These are phyloP conservation scores for Microcebus murinus DNA, from an alignment of 2,113 vertebrate genomes.

Conservation along the genomic window DNA sequence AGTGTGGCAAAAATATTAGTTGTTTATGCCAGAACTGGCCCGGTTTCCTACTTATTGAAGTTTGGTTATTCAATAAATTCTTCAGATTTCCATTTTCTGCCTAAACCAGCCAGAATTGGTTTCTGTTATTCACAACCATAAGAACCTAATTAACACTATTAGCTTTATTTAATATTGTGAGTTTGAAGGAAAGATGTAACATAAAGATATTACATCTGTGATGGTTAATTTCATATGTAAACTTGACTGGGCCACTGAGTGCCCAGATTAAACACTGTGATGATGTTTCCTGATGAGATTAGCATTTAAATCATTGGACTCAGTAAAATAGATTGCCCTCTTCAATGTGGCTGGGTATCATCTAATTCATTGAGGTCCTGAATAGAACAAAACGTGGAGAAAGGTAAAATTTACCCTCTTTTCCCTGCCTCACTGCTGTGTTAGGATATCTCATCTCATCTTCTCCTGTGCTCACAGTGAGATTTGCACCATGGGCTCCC, in stretches of 20 bases:
- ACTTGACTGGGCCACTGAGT: background rate
- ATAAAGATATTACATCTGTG: background rate
- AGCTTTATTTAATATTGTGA: background rate
- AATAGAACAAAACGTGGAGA: background rate
- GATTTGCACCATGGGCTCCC: background rate
- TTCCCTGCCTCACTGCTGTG: background rate
- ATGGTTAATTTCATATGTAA: background rate
- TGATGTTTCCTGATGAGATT: background rate
- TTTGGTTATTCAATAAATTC: background rate
- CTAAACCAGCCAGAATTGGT: background rate
- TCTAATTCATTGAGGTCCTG: background rate
- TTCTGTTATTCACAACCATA: background rate
- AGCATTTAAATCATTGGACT: background rate
- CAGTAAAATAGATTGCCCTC: background rate
- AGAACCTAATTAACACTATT: background rate
- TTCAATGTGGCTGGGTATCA: background rate
- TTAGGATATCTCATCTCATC: background rate
- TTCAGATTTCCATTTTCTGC: background rate
- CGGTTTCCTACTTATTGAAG: background rate
- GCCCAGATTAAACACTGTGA: background rate
- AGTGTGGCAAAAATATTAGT: background rate
- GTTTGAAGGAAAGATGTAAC: background rate
- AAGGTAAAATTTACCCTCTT: background rate
- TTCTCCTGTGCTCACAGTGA: background rate
- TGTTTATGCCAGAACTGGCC: background rate